Conservation (phyloP, 2,113 vertebrate genomes). For the Mastomys natalensis region DNA sequence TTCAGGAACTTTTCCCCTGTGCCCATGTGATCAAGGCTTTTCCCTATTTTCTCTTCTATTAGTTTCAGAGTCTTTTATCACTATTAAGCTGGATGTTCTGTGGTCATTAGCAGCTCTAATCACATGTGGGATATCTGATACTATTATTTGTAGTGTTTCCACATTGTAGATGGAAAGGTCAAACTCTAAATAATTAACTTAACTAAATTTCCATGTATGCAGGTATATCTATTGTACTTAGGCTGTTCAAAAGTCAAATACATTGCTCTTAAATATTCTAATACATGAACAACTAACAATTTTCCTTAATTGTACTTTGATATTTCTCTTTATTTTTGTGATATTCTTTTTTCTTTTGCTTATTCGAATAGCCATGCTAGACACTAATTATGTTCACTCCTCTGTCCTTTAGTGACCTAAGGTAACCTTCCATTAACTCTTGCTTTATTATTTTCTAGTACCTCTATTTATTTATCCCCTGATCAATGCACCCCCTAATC, state of each 20-base stretch:
- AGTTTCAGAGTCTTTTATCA: background rate
- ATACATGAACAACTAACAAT: background rate
- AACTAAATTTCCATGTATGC: background rate
- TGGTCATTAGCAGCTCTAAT: background rate
- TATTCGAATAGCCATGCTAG: background rate
- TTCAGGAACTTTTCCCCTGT: no score
- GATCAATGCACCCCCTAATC: background rate
- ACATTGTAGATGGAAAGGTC: background rate
- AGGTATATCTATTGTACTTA: background rate
- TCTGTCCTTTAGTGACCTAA: background rate
- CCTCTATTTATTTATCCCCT: background rate
- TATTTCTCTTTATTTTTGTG: conserved; percentile 3
- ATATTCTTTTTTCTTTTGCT: background rate
- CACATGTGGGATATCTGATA: background rate
- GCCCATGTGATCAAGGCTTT: no score
- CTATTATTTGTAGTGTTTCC: background rate
- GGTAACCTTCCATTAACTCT: background rate
- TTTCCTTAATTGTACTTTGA: background rate
- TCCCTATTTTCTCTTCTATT: no score
- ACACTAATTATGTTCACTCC: background rate
- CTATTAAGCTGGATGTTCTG: background rate
- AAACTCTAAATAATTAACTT: background rate
- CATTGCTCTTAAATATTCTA: background rate
- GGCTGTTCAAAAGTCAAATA: background rate
- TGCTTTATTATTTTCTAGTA: background rate